phyloP scores from a whole-genome alignment of 2,888 invertebrate species.

The Nebria salina region DNA sequence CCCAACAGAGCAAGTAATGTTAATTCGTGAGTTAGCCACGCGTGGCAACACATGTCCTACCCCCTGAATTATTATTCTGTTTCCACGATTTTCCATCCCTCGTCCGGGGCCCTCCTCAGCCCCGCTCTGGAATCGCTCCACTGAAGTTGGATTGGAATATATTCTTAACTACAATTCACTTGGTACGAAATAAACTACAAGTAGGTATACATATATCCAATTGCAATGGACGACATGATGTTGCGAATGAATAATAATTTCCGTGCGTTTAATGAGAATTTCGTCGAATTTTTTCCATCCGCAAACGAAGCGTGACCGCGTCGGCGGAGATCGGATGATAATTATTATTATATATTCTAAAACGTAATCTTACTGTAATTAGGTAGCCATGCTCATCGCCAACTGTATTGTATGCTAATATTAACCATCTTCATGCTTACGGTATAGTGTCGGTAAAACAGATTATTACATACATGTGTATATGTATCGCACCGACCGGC shows the following conservation, averaged over 20 bases:
- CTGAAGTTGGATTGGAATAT: background rate
- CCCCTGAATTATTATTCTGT: slow-evolving; percentile 52
- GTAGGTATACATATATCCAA: too few relatives aligned
- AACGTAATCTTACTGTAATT: background rate
- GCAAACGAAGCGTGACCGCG: background rate
- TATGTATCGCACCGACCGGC: background rate
- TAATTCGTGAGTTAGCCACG: slow-evolving; percentile 53
- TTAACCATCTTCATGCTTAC: background rate
- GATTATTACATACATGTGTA: background rate
- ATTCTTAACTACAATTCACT: background rate
- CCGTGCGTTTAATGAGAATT: too few relatives aligned
- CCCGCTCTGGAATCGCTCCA: slow-evolving; percentile 10
- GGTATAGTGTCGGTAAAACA: slow-evolving; percentile 1
- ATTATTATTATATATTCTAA: background rate
- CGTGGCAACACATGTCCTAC: slow-evolving; percentile 52
- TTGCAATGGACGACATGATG: too few relatives aligned
- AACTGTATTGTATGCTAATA: background rate
- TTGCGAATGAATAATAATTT: too few relatives aligned
- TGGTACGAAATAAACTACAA: too few relatives aligned
- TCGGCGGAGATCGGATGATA: background rate
- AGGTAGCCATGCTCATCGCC: background rate
- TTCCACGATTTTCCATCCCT: slow-evolving; percentile 41
- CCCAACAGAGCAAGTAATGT: slow-evolving; percentile 53
- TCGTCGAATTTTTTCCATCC: background rate
- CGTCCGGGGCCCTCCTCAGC: slow-evolving; percentile 15